phyloP scores from a whole-genome alignment of 2,797 vertebrate genomes.

The Scleropages formosus region DNA sequence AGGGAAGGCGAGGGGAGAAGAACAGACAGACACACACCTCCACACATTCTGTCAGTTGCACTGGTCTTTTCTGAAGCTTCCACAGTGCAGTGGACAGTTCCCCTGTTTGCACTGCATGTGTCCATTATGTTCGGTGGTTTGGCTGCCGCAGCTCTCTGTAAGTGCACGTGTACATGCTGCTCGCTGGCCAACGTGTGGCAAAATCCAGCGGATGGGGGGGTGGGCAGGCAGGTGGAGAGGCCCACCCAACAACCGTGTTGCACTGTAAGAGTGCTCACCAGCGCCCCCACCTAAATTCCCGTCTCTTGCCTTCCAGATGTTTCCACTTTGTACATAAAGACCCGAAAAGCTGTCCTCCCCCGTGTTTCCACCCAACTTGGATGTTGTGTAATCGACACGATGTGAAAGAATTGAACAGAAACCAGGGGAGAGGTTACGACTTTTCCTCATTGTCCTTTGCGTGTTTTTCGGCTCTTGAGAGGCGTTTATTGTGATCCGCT shows the following conservation, averaged over 20 bases:
- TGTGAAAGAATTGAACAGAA: background rate
- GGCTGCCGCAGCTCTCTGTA: background rate
- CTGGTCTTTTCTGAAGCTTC: background rate
- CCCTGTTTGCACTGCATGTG: background rate
- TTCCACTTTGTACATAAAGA: background rate
- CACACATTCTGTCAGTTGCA: background rate
- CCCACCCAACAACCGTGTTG: background rate
- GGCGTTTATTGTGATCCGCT: no score
- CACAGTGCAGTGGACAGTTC: background rate
- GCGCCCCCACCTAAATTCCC: background rate
- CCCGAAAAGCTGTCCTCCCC: background rate
- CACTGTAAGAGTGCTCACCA: background rate
- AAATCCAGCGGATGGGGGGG: no score
- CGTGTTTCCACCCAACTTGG: no score
- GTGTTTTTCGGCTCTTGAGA: background rate
- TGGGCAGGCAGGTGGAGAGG: no score
- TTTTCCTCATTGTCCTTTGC: background rate
- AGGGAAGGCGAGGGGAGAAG: no score
- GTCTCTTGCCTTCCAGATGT: background rate
- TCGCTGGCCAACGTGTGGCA: no score
- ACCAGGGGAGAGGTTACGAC: background rate
- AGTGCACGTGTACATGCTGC: no score
- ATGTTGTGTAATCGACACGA: background rate
- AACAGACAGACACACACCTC: background rate
- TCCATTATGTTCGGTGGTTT: no score